Base-by-base conservation (phyloP, 2,113 vertebrate species). In the Sphyrna mokarran region DNA sequence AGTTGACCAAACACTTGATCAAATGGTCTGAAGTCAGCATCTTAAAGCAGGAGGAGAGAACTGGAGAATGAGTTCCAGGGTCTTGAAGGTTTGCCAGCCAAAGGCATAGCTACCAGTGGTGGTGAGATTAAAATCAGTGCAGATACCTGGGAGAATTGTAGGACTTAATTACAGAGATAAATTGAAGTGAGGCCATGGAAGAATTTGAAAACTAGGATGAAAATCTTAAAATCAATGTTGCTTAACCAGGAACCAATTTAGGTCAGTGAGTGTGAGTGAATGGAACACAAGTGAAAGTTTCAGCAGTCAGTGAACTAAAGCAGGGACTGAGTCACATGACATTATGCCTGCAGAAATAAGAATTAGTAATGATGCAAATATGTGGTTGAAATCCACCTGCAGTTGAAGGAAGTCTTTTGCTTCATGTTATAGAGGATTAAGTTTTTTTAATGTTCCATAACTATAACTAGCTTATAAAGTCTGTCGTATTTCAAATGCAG, bases 341-440 rank as follows among this genome's bases (percentile, higher is more conserved):
- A 33, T 76, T 29, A 76, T 8, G 9, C 72, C 33, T 76, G 29
- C 29, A 11, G 72, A 76, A 76, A 76, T 33, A 76, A 26, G n/a
- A 33, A 26, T 33, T 11, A 76, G 72, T 76, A 76, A 76, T 76
- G 72, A 33, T 33, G 33, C 3, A 1, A 76, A n/a, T 33, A 33
- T 76, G 72, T 76, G 72, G 29, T 76, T 76, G 72, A 29, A 76
- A 76, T 76, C 78, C 78, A 83, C 78, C n/a, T 37, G n/a, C n/a
- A 40, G 78, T 37, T 83, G 78, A 83, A 40, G 78, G 78, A 83
- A 83, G n/a, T 83, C n/a, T 80, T 83, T 83, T 83, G n/a, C n/a
- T 83, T 83, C 11, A 16, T 5, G 48, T 11, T 83, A 0, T 83
- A 83, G 78, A 18, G 14, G 78, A 14, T 83, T 83, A 83, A 83